phyloP scores from a whole-genome alignment of 2,888 invertebrate species.

The Galeopsomyia nigrocyanea region DNA sequence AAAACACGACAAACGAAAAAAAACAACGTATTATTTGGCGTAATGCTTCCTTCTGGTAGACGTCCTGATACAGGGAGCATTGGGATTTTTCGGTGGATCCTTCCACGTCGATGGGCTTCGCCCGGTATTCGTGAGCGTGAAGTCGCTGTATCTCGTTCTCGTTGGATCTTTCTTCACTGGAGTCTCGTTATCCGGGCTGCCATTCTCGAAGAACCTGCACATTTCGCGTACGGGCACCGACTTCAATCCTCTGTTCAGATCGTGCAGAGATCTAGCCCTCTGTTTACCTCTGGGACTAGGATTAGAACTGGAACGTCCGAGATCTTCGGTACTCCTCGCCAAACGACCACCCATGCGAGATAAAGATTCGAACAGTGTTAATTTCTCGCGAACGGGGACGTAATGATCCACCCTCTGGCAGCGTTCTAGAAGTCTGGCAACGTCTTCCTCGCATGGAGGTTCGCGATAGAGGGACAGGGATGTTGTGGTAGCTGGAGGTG shows the following conservation, averaged over 20 bases:
- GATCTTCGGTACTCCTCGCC: constrained; percentile 77
- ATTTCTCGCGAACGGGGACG: constrained; percentile 79
- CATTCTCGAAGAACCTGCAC: constrained; percentile 79
- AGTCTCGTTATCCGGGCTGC: constrained; percentile 49
- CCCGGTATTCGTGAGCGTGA: constrained; percentile 48
- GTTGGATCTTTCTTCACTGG: constrained; percentile 26
- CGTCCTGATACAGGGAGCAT: constrained; percentile 57
- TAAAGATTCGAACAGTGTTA: constrained; percentile 79
- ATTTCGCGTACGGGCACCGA: constrained; percentile 77
- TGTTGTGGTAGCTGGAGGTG: constrained; percentile 33
- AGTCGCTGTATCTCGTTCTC: constrained; percentile 50
- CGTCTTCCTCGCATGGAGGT: constrained; percentile 63
- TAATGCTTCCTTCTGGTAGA: constrained; percentile 60
- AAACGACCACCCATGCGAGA: constrained; percentile 74
- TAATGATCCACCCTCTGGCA: constrained; percentile 76
- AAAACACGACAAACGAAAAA: not conserved
- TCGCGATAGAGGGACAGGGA: constrained; percentile 50
- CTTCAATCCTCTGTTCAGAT: constrained; percentile 70
- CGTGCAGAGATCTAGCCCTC: constrained; percentile 78
- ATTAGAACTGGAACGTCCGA: constrained; percentile 66
- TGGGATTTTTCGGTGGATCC: constrained; percentile 50
- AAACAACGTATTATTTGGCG: constrained; percentile 49
- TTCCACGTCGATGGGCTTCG: constrained; percentile 48
- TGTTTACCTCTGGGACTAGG: constrained; percentile 67
- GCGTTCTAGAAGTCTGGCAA: constrained; percentile 70